Evolutionary conservation across 1,140 invertebrate species (phyloP), one percentile per base, ranked within the genome.

Genomic region (Samia ricini): DNA sequence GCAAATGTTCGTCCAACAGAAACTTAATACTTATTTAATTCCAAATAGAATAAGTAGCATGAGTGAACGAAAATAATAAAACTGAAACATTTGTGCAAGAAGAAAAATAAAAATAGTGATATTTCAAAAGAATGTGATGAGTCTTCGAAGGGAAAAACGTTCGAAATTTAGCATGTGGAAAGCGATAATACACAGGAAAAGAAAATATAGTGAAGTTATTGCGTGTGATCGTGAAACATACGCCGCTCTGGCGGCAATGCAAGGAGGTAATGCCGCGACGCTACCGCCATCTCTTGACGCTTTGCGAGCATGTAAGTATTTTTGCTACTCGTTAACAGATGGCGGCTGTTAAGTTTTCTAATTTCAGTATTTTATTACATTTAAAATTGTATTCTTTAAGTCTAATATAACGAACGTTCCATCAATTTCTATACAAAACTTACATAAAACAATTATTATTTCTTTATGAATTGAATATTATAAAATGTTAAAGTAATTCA

Each of bases 261-360:
- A 88, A 54, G 85, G 88, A 80, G 88, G 88, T 58, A 83, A 72
- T 55, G 77, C 88, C 5, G 83, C 88, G 62, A 90, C 88, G 15
- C 71, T 88, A 76, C 87, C 84, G 82, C 85, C 87, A 81, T 90
- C 85, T 79, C 77, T 89, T 8, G 84, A 89, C 66, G 87, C 87
- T 7, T 71, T 89, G 12, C 79, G 87, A 70, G 87, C 87, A 78
- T 89, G 87, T 89, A 81, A 89, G 87, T 89, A 83, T 68, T 77
- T 54, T 58, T 2, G 61, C 85, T 85, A 86, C 71, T 85, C 71
- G 57, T 29, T 68, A 61, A 61, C 75, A 89, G 85, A 78, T 81
- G 81, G 71, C 83, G 49, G 2, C 4, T 48, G 18, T 19, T 19
- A 21, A 33, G 7, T 19, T 20, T 36, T 20, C 1, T 22, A 6